Conservation (phyloP, 2,888 invertebrate genomes). For the Fabriciana adippe region DNA sequence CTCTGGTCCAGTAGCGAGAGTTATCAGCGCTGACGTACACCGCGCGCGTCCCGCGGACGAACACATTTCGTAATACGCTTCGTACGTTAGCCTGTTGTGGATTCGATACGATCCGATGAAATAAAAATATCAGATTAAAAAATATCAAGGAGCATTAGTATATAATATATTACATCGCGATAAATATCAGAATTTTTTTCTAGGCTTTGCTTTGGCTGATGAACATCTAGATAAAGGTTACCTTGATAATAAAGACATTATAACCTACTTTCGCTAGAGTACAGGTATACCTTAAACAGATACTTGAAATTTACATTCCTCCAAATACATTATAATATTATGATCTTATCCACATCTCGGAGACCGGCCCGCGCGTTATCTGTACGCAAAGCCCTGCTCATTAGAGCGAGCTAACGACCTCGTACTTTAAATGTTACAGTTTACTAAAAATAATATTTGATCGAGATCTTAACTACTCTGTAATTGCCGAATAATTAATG, state of each 20-base stretch:
- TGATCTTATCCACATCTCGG: not conserved
- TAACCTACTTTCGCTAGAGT: too few species aligned
- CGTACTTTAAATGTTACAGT: not conserved
- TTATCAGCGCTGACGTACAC: not conserved
- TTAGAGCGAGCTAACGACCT: constrained; percentile 18
- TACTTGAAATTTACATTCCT: too few species aligned
- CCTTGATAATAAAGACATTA: too few species aligned
- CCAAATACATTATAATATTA: not conserved
- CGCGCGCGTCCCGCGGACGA: constrained; percentile 10
- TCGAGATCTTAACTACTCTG: not conserved
- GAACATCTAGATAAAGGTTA: too few species aligned
- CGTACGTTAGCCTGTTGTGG: not conserved
- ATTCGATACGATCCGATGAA: not conserved
- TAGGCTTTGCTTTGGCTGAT: too few species aligned
- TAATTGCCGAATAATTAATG: not conserved
- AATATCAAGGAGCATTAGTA: too few species aligned
- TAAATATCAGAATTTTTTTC: too few species aligned
- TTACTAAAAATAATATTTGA: not conserved
- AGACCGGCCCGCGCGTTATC: constrained; percentile 18
- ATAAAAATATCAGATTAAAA: too few species aligned
- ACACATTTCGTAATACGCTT: constrained; percentile 17
- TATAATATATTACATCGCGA: too few species aligned
- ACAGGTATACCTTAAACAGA: too few species aligned
- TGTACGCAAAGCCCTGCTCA: constrained; percentile 20
- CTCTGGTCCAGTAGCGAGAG: too few species aligned